Conservation (phyloP, 2,113 vertebrate species). For the Nipponia nippon region DNA sequence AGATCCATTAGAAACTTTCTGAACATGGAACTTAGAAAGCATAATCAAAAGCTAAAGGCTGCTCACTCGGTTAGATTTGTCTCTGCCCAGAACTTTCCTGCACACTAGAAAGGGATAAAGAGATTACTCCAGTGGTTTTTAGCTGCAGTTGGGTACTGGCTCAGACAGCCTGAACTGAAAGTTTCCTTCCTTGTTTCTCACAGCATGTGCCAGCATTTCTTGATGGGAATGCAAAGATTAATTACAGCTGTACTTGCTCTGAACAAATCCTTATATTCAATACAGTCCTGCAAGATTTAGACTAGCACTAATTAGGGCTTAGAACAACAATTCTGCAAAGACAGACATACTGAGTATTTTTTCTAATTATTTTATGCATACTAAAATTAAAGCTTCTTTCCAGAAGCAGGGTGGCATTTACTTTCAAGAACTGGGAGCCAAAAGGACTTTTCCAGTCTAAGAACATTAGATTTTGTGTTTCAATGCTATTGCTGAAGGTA, state of each 20-base stretch:
- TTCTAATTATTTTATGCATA: conserved; percentile 18
- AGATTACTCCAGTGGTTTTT: conserved; percentile 35
- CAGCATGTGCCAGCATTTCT: conserved; percentile 49
- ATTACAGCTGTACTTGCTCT: conserved; percentile 39
- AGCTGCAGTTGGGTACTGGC: conserved; percentile 32
- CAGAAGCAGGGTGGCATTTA: not conserved
- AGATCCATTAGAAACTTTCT: not conserved
- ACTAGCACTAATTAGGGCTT: conserved; percentile 31
- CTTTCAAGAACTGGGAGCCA: not conserved
- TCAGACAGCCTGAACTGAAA: conserved; percentile 43
- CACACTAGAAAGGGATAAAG: conserved; percentile 20
- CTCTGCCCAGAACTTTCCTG: not conserved
- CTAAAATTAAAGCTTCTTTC: conserved; percentile 41
- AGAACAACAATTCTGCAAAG: conserved; percentile 29
- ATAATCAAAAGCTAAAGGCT: conserved; percentile 1
- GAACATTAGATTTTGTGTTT: not conserved
- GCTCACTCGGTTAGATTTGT: not conserved
- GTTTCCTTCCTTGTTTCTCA: conserved; percentile 54
- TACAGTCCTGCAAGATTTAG: conserved; percentile 17
- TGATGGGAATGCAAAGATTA: conserved; percentile 59
- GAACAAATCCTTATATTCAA: conserved; percentile 47
- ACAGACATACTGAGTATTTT: not conserved
- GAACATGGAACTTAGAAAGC: not conserved
- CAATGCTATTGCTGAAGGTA: not conserved
- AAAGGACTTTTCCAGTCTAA: not conserved